phyloP scores from a whole-genome alignment of 92 coral and sea anemone genomes.

The Heliopora coerulea region DNA sequence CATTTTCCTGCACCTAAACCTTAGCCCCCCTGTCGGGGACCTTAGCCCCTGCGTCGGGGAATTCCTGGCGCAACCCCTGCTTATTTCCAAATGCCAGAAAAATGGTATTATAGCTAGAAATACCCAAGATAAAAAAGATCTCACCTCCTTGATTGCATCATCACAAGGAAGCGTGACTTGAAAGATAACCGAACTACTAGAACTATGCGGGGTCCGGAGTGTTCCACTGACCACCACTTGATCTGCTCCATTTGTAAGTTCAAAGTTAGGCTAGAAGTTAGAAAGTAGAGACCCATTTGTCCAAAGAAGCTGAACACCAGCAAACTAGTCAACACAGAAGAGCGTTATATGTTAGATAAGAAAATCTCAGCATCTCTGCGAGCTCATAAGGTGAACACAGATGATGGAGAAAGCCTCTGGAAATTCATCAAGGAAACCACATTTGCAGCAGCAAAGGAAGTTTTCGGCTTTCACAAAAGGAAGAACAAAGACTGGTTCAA shows the following conservation, averaged over 20 bases:
- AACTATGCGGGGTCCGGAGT: constrained; percentile 13
- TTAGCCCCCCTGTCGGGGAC: too few species aligned
- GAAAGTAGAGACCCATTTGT: constrained; percentile 11
- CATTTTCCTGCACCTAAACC: too few species aligned
- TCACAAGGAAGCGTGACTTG: constrained; percentile 7
- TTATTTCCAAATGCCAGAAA: too few species aligned
- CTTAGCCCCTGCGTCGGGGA: too few species aligned
- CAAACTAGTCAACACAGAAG: too few species aligned
- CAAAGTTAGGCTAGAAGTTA: background rate
- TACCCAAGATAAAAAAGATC: constrained; percentile 25
- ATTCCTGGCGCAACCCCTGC: too few species aligned
- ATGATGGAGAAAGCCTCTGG: background rate
- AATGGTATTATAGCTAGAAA: constrained; percentile 1
- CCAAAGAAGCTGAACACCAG: too few species aligned
- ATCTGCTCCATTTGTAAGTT: background rate
- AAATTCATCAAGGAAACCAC: constrained; percentile 16
- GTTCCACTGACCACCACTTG: constrained; percentile 2
- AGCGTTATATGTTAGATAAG: too few species aligned
- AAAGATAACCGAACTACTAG: constrained; percentile 1
- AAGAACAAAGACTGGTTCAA: constrained; percentile 21
- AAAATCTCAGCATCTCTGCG: too few species aligned
- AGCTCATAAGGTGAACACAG: background rate
- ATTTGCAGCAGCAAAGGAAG: constrained; percentile 21
- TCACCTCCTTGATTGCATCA: constrained; percentile 4
- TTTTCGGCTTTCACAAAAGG: constrained; percentile 18